Base-by-base conservation (phyloP, 2,888 invertebrate genomes). In the Drosophila helvetica region DNA sequence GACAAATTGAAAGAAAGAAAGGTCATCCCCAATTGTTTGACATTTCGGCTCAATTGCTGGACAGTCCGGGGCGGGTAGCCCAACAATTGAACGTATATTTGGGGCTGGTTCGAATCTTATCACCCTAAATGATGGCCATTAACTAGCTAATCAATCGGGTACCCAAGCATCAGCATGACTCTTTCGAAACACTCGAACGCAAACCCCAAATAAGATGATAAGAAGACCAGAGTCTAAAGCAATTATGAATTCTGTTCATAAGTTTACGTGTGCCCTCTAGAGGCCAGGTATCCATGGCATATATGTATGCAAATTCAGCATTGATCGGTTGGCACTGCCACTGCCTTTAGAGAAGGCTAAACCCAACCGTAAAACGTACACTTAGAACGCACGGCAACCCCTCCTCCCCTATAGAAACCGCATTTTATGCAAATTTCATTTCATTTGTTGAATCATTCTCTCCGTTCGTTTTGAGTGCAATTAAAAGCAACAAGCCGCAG, bases 91-190 rank as follows among this genome's bases (percentile, higher is more conserved):
- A 46, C 18, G 30, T 12, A 30, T 25, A 18, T 43, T n/a, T n/a
- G 43, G 10, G 53, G 17, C 12, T 33, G 33, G 3, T 15, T 22
- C 48, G 52, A 56, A 47, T 68, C 66, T 48, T 66, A 81, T 79
- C 80, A 68, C 62, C 63, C 72, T 63, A 56, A 71, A 72, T 77
- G 62, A 52, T 57, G 48, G 27, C 67, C 58, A 75, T 70, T 77
- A 79, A 51, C 54, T 48, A 62, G 62, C 48, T 55, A 72, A 64
- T 51, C 55, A 72, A 70, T 51, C 65, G 42, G 75, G 43, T 65
- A 45, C 51, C 57, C 51, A 62, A 60, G 63, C 48, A 63, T 63
- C 59, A 47, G 17, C 61, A 53, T 75, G 60, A 62, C 66, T 72
- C 27, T 8, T 2, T 8, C 53, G 27, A 55, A 25, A 17, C 22